Conservation (phyloP, 2,888 invertebrate species). For the Aspidiotus rigidus region DNA sequence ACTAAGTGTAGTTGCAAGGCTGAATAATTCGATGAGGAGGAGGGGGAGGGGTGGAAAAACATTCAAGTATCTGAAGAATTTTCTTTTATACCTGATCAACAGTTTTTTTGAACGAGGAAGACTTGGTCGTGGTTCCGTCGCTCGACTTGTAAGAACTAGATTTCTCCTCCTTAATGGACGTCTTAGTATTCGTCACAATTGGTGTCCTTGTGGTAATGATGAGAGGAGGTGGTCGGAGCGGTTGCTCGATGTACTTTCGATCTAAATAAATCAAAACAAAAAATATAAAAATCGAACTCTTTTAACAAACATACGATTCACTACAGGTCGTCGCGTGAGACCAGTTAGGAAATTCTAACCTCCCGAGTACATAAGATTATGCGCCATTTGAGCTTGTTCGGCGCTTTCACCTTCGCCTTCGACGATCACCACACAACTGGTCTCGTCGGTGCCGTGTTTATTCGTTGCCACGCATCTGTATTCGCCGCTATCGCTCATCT, state of each 20-base stretch:
- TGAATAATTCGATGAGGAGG: too few species aligned
- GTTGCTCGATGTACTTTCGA: slow-evolving; percentile 77
- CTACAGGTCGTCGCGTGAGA: slow-evolving; percentile 26
- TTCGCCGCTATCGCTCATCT: slow-evolving; percentile 89
- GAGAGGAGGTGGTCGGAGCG: slow-evolving; percentile 67
- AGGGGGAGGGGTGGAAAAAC: too few species aligned
- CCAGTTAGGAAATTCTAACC: slow-evolving; percentile 42
- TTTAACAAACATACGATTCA: background rate
- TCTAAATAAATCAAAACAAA: slow-evolving; percentile 46
- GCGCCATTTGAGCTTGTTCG: slow-evolving; percentile 73
- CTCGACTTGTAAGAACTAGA: slow-evolving; percentile 15
- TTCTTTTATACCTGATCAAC: slow-evolving; percentile 10
- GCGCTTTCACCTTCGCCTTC: slow-evolving; percentile 76
- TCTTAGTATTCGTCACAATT: slow-evolving; percentile 34
- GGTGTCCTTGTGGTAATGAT: slow-evolving; percentile 57
- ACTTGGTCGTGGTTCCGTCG: slow-evolving; percentile 16
- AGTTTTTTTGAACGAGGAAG: slow-evolving; percentile 17
- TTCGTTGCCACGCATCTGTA: slow-evolving; percentile 92
- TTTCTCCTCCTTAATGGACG: slow-evolving; percentile 24
- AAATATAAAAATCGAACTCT: background rate
- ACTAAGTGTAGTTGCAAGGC: too few species aligned
- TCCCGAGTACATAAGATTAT: slow-evolving; percentile 81
- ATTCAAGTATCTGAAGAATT: too few species aligned
- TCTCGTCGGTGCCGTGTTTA: slow-evolving; percentile 88
- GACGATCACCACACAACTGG: slow-evolving; percentile 88